phyloP scores from a whole-genome alignment of 2,888 invertebrate genomes.

The Trisateles emortualis region DNA sequence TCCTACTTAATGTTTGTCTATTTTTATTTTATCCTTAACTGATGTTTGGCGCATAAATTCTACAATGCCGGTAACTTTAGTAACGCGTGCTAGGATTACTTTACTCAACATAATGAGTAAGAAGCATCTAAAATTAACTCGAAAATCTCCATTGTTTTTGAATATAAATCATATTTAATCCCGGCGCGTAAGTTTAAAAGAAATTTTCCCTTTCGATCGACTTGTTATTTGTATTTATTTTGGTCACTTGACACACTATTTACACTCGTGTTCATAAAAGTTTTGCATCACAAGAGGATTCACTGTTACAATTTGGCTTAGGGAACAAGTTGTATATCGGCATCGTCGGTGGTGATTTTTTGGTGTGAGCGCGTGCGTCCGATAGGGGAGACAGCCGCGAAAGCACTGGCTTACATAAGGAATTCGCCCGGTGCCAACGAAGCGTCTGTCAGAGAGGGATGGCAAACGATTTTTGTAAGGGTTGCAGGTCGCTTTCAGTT shows the following conservation, averaged over 20 bases:
- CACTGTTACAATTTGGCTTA: constrained; percentile 49
- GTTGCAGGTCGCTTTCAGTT: constrained; percentile 65
- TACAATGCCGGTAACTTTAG: constrained; percentile 55
- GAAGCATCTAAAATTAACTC: constrained; percentile 66
- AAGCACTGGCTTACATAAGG: constrained; percentile 86
- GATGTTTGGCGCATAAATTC: constrained; percentile 66
- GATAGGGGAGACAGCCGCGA: constrained; percentile 47
- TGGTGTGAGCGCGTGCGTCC: constrained; percentile 60
- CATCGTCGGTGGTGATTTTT: constrained; percentile 60
- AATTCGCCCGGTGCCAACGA: constrained; percentile 75
- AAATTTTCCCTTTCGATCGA: constrained; percentile 61
- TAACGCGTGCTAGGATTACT: constrained; percentile 64
- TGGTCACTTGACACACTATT: constrained; percentile 52
- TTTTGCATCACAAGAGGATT: constrained; percentile 56
- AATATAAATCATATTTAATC: constrained; percentile 70
- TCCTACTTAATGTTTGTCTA: constrained; percentile 61
- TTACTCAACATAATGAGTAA: constrained; percentile 65
- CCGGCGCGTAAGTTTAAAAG: constrained; percentile 65
- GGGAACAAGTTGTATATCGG: constrained; percentile 55
- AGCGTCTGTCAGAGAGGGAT: constrained; percentile 72
- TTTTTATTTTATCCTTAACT: constrained; percentile 69
- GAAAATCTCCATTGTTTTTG: constrained; percentile 64
- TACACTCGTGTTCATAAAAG: constrained; percentile 63
- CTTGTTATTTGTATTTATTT: constrained; percentile 60
- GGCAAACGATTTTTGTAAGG: constrained; percentile 68